Evolutionary conservation across 2,113 vertebrate genomes (phyloP).

Genomic region (Nyctereutes procyonoides): DNA sequence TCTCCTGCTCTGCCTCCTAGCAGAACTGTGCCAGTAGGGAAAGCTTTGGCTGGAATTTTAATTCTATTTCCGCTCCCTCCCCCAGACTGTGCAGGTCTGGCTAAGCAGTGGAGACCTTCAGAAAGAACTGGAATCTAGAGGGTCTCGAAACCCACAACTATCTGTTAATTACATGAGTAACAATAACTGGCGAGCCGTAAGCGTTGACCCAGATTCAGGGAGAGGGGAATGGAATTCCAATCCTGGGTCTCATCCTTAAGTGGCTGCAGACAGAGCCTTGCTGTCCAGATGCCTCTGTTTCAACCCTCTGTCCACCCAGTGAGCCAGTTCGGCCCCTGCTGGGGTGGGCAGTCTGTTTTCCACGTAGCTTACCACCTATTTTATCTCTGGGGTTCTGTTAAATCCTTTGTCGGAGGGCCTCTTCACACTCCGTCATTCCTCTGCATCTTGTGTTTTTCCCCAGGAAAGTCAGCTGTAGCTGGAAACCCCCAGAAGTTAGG

Average conservation of each 20-base stretch:
- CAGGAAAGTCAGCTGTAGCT: not conserved
- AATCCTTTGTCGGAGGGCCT: not conserved
- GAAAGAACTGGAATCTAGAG: not conserved
- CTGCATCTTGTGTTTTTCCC: constrained; percentile 17
- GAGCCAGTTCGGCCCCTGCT: not conserved
- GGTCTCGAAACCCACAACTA: not conserved
- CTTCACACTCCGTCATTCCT: rapidly evolving
- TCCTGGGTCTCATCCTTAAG: not conserved
- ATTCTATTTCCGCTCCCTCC: constrained; percentile 37
- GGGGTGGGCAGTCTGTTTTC: not conserved
- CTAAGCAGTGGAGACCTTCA: not conserved
- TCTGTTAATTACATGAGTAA: not conserved
- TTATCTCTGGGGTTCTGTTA: not conserved
- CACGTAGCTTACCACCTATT: not conserved
- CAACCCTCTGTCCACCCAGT: not conserved
- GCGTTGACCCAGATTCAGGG: not conserved
- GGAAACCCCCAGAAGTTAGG: not conserved
- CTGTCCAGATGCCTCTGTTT: not conserved
- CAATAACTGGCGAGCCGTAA: not conserved
- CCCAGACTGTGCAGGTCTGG: not conserved
- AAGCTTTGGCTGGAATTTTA: not conserved
- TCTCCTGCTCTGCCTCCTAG: not conserved
- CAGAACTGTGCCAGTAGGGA: not conserved
- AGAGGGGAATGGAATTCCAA: not conserved
- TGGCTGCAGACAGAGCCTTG: not conserved